A percentile compares a stretch with the other conserved stretches of the same genome.
Evolutionary conservation across 2,888 invertebrate genomes (phyloP).

Genomic region (Mycalesis mineus): DNA sequence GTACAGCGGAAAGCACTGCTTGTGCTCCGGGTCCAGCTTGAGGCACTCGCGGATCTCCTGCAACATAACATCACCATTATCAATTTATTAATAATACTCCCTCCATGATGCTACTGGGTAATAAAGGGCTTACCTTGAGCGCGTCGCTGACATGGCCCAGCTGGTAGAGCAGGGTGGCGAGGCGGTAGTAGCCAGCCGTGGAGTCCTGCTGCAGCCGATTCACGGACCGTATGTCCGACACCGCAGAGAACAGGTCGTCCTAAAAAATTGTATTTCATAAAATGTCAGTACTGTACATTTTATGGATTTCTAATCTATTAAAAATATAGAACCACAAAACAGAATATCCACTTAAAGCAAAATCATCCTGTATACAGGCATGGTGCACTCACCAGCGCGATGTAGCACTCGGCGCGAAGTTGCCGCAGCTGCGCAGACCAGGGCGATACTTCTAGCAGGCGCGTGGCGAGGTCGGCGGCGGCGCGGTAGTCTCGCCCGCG

Average conservation of each 20-base stretch:
- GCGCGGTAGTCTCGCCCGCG: conserved; percentile 73
- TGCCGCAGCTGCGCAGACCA: conserved; percentile 92
- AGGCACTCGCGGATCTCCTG: conserved; percentile 96
- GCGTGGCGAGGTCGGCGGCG: conserved; percentile 73
- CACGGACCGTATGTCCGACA: conserved; percentile 92
- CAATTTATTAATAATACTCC: too few relatives aligned
- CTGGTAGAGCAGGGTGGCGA: conserved; percentile 91
- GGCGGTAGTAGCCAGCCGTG: conserved; percentile 88
- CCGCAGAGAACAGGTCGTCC: conserved; percentile 90
- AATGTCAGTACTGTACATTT: too few relatives aligned
- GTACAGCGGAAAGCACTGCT: conserved; percentile 96
- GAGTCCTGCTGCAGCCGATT: conserved; percentile 95
- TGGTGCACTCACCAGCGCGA: conserved; percentile 71
- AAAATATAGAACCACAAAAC: too few relatives aligned
- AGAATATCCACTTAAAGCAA: too few relatives aligned
- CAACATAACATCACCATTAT: too few relatives aligned
- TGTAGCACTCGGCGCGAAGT: conserved; percentile 90
- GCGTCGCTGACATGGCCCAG: conserved; percentile 95
- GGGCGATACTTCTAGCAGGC: conserved; percentile 90
- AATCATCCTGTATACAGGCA: too few relatives aligned
- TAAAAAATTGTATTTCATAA: too few relatives aligned
- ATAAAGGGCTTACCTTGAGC: conserved; percentile 82
- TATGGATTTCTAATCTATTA: too few relatives aligned
- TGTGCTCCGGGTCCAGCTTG: conserved; percentile 98
- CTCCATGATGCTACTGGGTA: too few relatives aligned